Base-by-base conservation (phyloP, 2,888 invertebrate genomes). In the Lasius platythorax region DNA sequence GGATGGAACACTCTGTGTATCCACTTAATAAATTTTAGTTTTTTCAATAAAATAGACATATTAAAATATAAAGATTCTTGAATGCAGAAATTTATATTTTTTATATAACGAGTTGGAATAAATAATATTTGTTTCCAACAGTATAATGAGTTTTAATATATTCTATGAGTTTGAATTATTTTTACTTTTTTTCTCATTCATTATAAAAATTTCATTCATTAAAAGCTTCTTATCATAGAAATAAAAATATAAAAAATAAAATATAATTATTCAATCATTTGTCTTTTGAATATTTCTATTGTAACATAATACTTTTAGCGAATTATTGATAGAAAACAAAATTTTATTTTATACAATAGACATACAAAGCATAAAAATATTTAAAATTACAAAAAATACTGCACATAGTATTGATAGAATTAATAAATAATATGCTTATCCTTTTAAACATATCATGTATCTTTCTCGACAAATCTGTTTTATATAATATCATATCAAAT, bases 241-340 rank as follows among this genome's bases (percentile, higher is more conserved):
- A 75, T 67, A 9, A 50, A 74, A 58, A 58, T 58, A 6, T 73
- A 1, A 40, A 18, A 74, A 30, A 30, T 58, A 58, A 37, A 37
- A 58, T 23, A 6, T n/a, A 30, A 30, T 43, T 6, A 28, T 58
- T 58, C 1, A 9, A 63, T 23, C 23, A 23, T n/a, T 28, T 33
- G 18, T 74, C n/a, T 28, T 2, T 73, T 74, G 9, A 61, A 40
- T 58, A 40, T 43, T n/a, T 18, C 3, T 43, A 12, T 33, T 33
- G 15, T 40, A 58, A 58, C 1, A 40, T 40, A 37, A 30, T 40
- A 30, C n/a, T 50, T 28, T 68, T 5, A 6, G 2, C 18, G 3
- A 58, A 18, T 61, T 58, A 73, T 61, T 58, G 12, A 40, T n/a
- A 40, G 2, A 40, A 28, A 18, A 40, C 3, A 40, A 4, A 61